Base-by-base conservation (phyloP, 1,140 invertebrate genomes). In the Contarinia nasturtii region DNA sequence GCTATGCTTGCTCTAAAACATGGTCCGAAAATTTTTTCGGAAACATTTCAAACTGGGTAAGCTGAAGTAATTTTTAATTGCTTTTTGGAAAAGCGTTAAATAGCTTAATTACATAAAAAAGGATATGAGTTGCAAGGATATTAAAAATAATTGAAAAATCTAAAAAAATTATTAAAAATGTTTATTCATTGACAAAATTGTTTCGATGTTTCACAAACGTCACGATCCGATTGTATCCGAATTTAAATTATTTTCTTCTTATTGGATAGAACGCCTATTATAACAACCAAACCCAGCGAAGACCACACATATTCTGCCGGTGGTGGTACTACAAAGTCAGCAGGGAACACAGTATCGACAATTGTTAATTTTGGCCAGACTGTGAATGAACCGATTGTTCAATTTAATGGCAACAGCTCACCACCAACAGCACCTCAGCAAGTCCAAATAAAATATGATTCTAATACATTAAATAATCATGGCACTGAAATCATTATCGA, bases 1-100 rank as follows among this genome's bases (percentile, higher is more conserved):
- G 82, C 83, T 0, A 82, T 87, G 75, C 69, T 88, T 38, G 80
- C 79, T 40, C 71, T 87, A 44, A 85, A 86, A 61, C 79, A 82
- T 61, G 81, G 75, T 48, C 70, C 73, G 57, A 64, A 63, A 49
- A 54, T 57, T 45, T 63, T 62, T n/a, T 51, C 49, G 18, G 59
- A 65, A 52, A 53, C 52, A 27, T 62, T 57, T 49, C 58, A 60
- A 40, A 63, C 63, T 56, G 61, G 61, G 61, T 63, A 46, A 61
- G 48, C 20, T 27, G 27, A 27, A 27, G 10, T 27, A 27, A 10
- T 5, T 5, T 27, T 10, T 27, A 27, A 5, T 27, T 10, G 27
- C 10, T 27, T 27, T 27, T 27, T n/a, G n/a, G n/a, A n/a, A n/a
- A n/a, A n/a, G 27, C 27, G 27, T 27, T 27, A 5, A 3, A 5